These are phyloP conservation scores for Chelmon rostratus DNA, from an alignment of 2,797 vertebrate genomes.

Conservation along the genomic window DNA sequence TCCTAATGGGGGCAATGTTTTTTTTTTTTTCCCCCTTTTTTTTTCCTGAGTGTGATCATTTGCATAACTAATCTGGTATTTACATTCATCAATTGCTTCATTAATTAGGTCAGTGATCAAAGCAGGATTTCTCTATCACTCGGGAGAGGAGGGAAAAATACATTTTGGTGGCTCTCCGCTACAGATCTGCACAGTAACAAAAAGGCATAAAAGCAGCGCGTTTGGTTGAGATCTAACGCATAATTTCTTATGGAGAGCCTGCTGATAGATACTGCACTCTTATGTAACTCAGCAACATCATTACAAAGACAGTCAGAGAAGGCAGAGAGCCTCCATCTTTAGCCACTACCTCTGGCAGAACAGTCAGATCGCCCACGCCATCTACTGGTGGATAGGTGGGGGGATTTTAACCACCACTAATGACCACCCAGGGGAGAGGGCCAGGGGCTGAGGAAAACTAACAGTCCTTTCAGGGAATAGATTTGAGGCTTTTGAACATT, in stretches of 20 bases:
- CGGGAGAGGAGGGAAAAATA: conserved; percentile 34
- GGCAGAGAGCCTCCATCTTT: conserved; percentile 67
- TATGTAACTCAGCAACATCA: conserved; percentile 86
- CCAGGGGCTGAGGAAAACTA: conserved; percentile 54
- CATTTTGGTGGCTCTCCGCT: conserved; percentile 64
- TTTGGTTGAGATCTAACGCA: conserved; percentile 78
- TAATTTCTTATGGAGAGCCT: conserved; percentile 81
- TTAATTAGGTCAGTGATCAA: conserved; percentile 88
- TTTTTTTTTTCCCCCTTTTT: conserved; percentile 38
- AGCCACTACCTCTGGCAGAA: conserved; percentile 43
- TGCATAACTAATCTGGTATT: conserved; percentile 86
- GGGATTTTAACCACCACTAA: conserved; percentile 66
- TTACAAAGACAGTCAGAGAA: conserved; percentile 80
- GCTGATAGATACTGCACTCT: conserved; percentile 84
- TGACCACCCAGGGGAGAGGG: conserved; percentile 76
- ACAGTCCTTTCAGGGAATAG: conserved; percentile 65
- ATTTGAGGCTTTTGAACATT: conserved; percentile 69
- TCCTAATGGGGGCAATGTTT: conserved; percentile 74
- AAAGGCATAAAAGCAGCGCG: conserved; percentile 66
- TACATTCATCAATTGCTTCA: conserved; percentile 85
- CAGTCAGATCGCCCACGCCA: conserved; percentile 77
- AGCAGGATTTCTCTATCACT: conserved; percentile 76
- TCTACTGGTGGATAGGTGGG: conserved; percentile 80
- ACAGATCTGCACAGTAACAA: conserved; percentile 62
- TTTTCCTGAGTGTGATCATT: conserved; percentile 70